Conservation (phyloP, 92 coral and sea anemone genomes). For the Micromussa lordhowensis region DNA sequence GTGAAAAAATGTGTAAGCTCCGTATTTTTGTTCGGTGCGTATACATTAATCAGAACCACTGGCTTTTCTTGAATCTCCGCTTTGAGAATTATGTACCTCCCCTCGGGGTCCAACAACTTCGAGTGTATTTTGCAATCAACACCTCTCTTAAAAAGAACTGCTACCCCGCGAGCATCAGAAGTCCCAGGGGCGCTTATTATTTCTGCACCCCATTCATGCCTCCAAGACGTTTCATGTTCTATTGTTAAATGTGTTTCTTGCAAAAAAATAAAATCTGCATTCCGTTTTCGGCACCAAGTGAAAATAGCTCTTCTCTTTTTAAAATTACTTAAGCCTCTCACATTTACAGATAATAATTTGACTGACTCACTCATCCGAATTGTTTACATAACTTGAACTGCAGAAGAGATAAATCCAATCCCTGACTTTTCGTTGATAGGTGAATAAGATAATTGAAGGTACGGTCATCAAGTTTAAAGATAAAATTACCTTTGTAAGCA, state of each 20-base stretch:
- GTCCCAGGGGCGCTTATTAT: neutral
- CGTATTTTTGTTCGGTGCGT: constrained; percentile 7
- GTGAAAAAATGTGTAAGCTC: neutral
- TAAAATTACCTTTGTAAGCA: no score
- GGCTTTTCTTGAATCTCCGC: neutral
- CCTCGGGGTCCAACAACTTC: neutral
- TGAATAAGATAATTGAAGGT: no score
- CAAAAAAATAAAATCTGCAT: neutral
- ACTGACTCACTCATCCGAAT: neutral
- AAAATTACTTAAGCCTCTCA: constrained; percentile 1
- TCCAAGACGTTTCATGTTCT: neutral
- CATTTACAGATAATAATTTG: neutral
- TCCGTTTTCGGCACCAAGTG: constrained; percentile 8
- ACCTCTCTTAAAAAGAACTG: no score
- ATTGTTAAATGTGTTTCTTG: constrained; percentile 1
- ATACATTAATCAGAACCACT: neutral
- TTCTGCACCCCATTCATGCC: constrained; percentile 8
- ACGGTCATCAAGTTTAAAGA: no score
- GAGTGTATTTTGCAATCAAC: neutral
- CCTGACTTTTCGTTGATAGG: no score
- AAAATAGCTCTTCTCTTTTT: neutral
- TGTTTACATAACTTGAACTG: neutral
- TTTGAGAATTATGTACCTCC: neutral
- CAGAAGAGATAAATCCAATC: neutral
- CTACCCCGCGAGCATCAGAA: neutral